These are phyloP conservation scores for Drosophila sucinea DNA, from an alignment of 1,140 invertebrate genomes.

Conservation along the genomic window DNA sequence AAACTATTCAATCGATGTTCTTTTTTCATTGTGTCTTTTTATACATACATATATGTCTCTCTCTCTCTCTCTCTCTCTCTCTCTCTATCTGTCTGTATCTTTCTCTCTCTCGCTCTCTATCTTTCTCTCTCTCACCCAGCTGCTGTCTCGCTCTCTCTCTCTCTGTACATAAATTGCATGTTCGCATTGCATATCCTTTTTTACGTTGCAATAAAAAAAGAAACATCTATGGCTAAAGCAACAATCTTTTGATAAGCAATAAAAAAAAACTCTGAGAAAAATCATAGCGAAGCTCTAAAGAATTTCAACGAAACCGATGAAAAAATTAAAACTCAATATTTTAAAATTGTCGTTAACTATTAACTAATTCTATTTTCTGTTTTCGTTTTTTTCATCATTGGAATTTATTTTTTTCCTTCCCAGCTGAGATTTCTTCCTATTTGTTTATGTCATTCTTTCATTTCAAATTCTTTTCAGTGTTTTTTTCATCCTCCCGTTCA, in stretches of 20 bases:
- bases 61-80: slow-evolving; percentile 30
- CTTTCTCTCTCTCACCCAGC: slow-evolving; percentile 23
- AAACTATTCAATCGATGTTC: background rate
- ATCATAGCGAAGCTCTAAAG: background rate
- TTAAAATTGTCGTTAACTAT: background rate
- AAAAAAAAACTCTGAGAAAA: background rate
- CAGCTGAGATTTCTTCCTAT: background rate
- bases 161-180: slow-evolving; percentile 13
- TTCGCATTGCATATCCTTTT: slow-evolving; percentile 8
- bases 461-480: no score
- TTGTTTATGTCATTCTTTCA: background rate
- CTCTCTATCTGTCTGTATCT: slow-evolving; percentile 7
- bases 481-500: no score
- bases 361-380: background rate
- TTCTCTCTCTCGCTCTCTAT: slow-evolving; percentile 9
- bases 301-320: background rate
- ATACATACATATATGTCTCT: slow-evolving; percentile 14
- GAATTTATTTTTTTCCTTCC: background rate
- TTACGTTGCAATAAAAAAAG: background rate
- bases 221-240: background rate
- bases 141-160: slow-evolving; percentile 12
- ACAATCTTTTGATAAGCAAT: background rate
- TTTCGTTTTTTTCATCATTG: background rate
- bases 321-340: background rate
- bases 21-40: slow-evolving; percentile 1